Evolutionary conservation across 1,140 invertebrate species (phyloP), one percentile per base, ranked within the genome.

Genomic region (Prorops nasuta): DNA sequence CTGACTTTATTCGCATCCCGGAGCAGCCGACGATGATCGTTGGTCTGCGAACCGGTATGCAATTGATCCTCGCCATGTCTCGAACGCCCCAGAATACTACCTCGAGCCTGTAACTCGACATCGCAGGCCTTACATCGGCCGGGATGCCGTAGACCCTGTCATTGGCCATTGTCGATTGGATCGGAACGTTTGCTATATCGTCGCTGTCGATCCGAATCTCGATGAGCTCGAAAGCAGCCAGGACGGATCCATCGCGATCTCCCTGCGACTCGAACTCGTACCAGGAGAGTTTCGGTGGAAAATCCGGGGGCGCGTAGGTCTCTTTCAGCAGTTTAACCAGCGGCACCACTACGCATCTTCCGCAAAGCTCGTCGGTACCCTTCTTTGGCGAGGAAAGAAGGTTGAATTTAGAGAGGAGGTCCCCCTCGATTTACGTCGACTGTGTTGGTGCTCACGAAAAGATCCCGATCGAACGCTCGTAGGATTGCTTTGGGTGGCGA

Each of bases 61-160:
- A 66, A 48, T 77, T 63, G 3, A 80, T 56, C 56, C 78, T 80
- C 44, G 72, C 78, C 49, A 85, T 67, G 37, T 84, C 74, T 16
- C 83, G 65, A 0, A 85, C 66, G 14, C 84, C 84, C 84, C 84
- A 86, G 69, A 84, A 84, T 42, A 84, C 79, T 3, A 84, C 71
- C 49, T 86, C 84, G 2, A 85, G 54, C n/a, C 72, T 64, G 37
- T 75, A 69, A 18, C 50, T 64, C 12, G 59, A 56, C 68, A 74
- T 73, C 47, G 45, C 61, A 1, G 80, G 80, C 40, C 72, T 72
- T 56, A 81, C 80, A 49, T 80, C 77, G 24, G 75, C 66, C 9
- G 81, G 81, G 20, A 81, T 73, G 22, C 58, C 66, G 38, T 70
- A 71, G 3, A 75, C 67, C 40, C 70, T 65, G 1, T 71, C 68